Conservation (phyloP, 2,888 invertebrate genomes). For the Mimumesa dahlbomi region DNA sequence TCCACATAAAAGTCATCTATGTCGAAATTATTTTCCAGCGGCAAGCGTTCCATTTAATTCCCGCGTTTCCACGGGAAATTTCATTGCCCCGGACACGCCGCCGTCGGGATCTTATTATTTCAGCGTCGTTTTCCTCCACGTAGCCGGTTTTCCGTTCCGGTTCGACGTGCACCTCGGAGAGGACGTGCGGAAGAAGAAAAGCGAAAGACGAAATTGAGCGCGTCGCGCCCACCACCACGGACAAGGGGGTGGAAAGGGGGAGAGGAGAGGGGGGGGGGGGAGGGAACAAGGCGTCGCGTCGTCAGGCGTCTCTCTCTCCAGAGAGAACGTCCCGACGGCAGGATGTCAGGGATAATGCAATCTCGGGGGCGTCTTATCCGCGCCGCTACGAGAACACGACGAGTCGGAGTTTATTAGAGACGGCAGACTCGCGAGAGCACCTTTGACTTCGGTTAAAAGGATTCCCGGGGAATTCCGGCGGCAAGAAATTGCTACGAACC, state of each 20-base stretch:
- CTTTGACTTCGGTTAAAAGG: slow-evolving; percentile 27
- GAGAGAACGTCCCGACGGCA: slow-evolving; percentile 19
- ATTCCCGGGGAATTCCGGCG: slow-evolving; percentile 13
- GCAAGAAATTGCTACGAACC: background rate
- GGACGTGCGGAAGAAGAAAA: slow-evolving; percentile 10
- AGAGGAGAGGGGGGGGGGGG: background rate
- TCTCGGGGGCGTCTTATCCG: slow-evolving; percentile 50
- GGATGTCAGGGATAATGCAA: slow-evolving; percentile 59
- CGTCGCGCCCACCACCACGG: background rate
- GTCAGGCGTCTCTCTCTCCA: slow-evolving; percentile 23
- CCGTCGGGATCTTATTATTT: too few species aligned
- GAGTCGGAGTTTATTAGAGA: slow-evolving; percentile 52
- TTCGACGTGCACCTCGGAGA: too few species aligned
- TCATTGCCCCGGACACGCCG: too few species aligned
- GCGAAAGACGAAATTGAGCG: background rate
- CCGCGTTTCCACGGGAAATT: too few species aligned
- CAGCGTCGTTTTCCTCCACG: too few species aligned
- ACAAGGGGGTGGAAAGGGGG: slow-evolving; percentile 22
- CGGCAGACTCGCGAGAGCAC: slow-evolving; percentile 20
- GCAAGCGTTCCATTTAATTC: too few species aligned
- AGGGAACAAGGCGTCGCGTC: too few species aligned
- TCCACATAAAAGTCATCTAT: too few species aligned
- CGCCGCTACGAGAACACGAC: slow-evolving; percentile 36
- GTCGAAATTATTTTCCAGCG: too few species aligned
- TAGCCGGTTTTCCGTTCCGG: too few species aligned